Percentiles rank a stretch among this genome's conserved stretches.
Evolutionary conservation across 2,113 vertebrate genomes (phyloP).

Genomic region (Amblyornis subalaris): DNA sequence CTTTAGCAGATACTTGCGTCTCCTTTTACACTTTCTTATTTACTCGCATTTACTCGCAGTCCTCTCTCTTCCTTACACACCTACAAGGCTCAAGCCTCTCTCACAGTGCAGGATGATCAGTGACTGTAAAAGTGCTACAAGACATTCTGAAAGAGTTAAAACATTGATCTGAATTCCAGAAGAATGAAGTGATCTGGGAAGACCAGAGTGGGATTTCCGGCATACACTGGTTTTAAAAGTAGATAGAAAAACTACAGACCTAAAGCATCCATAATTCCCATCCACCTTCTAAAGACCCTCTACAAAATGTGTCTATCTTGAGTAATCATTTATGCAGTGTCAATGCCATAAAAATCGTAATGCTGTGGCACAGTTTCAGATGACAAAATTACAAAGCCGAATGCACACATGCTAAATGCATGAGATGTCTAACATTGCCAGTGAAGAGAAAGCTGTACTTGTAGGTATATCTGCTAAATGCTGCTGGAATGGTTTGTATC

Average conservation of each 20-base stretch:
- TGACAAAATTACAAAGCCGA: conserved; percentile 9
- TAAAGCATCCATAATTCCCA: neutral
- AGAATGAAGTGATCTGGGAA: neutral
- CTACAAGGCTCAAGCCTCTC: neutral
- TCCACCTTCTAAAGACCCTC: neutral
- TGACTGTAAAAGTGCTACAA: neutral
- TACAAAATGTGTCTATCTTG: neutral
- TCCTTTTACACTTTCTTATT: conserved; percentile 23
- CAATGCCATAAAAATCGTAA: neutral
- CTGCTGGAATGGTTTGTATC: neutral
- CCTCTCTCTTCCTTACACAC: neutral
- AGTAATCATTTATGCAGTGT: neutral
- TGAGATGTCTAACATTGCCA: neutral
- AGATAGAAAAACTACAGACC: neutral
- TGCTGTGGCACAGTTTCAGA: neutral
- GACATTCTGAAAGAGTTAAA: neutral
- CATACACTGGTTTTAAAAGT: neutral
- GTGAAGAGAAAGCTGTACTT: neutral
- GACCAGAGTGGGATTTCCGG: neutral
- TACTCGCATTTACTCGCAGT: neutral
- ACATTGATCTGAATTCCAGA: neutral
- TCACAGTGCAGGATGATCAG: neutral
- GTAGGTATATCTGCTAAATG: neutral
- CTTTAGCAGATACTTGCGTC: neutral
- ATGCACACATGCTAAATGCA: neutral